Percentiles rank a stretch among this genome's conserved stretches.
These are phyloP conservation scores for Pachymerium ferrugineum DNA, from an alignment of 2,888 invertebrate genomes.

Conservation along the genomic window DNA sequence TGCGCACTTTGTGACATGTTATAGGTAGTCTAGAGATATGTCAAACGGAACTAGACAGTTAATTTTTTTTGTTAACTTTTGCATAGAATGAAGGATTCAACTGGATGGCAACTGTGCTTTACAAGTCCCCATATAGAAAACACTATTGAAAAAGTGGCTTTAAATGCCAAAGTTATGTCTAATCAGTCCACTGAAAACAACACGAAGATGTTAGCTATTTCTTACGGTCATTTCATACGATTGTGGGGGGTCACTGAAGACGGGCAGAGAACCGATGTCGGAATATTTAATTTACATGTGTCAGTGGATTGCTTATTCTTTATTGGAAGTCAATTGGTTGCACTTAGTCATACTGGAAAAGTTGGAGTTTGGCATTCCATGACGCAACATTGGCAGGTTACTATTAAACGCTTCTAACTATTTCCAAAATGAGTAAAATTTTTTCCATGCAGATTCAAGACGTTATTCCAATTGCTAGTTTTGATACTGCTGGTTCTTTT, in stretches of 20 bases:
- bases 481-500: constrained; percentile 95
- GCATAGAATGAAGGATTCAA: constrained; percentile 83
- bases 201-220: constrained; percentile 76
- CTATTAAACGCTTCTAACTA: neutral
- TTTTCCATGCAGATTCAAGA: constrained; percentile 64
- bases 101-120: constrained; percentile 93
- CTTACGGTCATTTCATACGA: constrained; percentile 67
- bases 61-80: constrained; percentile 1
- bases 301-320: constrained; percentile 93
- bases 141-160: constrained; percentile 83
- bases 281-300: constrained; percentile 84
- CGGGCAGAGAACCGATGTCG: constrained; percentile 66
- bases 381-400: constrained; percentile 92
- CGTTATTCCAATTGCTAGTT: constrained; percentile 88
- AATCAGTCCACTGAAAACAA: constrained; percentile 47
- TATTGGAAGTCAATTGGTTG: constrained; percentile 96
- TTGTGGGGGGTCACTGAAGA: constrained; percentile 75
- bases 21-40: constrained; percentile 61
- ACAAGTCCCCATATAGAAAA: constrained; percentile 87
- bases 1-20: constrained; percentile 91
- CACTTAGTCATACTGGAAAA: constrained; percentile 82
- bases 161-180: constrained; percentile 59
- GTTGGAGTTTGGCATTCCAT: constrained; percentile 99
- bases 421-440: neutral
- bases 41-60: neutral